A percentile compares a stretch with the other conserved stretches of the same genome.
phyloP scores from a whole-genome alignment of 2,888 invertebrate species.

The Itoplectis maculator region DNA sequence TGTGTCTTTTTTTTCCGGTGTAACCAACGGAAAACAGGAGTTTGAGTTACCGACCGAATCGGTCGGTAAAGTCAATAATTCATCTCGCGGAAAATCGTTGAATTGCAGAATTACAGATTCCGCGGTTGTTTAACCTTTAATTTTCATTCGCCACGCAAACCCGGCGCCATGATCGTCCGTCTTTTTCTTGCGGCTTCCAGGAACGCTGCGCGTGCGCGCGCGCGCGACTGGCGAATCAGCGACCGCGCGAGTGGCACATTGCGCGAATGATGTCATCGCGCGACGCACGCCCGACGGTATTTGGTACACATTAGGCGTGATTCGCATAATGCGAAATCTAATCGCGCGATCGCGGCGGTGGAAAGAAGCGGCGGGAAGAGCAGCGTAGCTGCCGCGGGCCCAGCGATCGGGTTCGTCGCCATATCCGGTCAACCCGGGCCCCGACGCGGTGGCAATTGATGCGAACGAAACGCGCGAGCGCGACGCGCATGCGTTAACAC shows the following conservation, averaged over 20 bases:
- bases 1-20: too few species aligned
- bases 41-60: too few species aligned
- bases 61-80: too few species aligned
- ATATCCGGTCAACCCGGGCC: conserved; percentile 79
- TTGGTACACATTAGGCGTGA: conserved; percentile 81
- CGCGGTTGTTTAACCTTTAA: too few species aligned
- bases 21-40: too few species aligned
- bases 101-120: too few species aligned
- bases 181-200: background rate
- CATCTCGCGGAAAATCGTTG: too few species aligned
- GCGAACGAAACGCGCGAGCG: conserved; percentile 59
- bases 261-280: conserved; percentile 76
- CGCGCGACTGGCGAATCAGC: conserved; percentile 1
- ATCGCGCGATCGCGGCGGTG: conserved; percentile 54
- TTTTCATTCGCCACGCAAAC: too few species aligned
- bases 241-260: conserved; percentile 42
- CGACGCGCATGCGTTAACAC: conserved; percentile 46
- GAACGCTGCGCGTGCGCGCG: background rate
- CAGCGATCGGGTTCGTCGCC: conserved; percentile 78
- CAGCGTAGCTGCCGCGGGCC: conserved; percentile 41
- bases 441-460: conserved; percentile 56
- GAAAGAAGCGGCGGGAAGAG: conserved; percentile 23
- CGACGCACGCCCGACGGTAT: conserved; percentile 74
- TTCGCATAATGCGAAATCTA: conserved; percentile 71
- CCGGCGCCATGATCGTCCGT: background rate